Conservation (phyloP, 2,113 vertebrate genomes). For the Chlamydotis undulata region DNA sequence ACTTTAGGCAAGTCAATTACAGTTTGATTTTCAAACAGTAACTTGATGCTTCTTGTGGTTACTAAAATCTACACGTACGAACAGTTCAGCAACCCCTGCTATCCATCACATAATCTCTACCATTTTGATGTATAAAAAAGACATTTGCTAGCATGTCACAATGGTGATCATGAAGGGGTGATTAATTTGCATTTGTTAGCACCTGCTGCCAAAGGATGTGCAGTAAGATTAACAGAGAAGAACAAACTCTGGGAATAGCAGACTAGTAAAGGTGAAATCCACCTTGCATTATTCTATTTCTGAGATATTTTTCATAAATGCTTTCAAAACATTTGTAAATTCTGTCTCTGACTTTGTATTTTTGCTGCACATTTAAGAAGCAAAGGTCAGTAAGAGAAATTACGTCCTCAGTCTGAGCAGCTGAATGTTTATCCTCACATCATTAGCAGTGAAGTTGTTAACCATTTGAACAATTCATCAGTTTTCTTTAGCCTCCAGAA, state of each 20-base stretch:
- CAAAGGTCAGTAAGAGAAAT: background rate
- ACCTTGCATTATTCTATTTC: background rate
- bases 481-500: background rate
- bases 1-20: background rate
- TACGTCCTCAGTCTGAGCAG: background rate
- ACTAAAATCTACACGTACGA: background rate
- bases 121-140: background rate
- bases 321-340: background rate
- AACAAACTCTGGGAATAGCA: background rate
- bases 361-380: background rate
- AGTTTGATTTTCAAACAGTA: background rate
- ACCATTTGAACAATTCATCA: background rate
- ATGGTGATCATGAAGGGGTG: background rate
- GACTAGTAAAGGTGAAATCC: background rate
- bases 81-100: background rate
- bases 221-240: background rate
- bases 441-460: background rate
- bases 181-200: background rate
- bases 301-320: background rate
- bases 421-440: background rate
- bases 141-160: background rate
- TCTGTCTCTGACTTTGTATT: background rate
- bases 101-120: background rate
- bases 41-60: background rate
- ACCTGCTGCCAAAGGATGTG: background rate